Base-by-base conservation (phyloP, 1,140 invertebrate genomes). In the Metaphire vulgaris region DNA sequence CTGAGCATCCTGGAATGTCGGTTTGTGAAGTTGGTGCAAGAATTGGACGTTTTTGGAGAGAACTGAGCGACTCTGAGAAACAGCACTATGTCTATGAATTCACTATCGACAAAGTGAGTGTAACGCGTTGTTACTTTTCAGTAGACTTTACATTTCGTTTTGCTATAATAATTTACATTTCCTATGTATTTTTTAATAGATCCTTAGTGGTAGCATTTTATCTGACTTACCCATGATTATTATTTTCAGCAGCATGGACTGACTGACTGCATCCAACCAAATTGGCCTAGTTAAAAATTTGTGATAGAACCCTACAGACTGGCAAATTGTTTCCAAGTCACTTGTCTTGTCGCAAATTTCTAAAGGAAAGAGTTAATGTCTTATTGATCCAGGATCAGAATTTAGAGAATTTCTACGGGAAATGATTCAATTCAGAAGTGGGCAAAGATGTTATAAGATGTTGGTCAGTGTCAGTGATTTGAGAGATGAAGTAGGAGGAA, bases 21-120 rank as follows among this genome's bases (percentile, higher is more conserved):
- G 76, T 77, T 1, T 77, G 76, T 28, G 69, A 73, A 33, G 72
- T 77, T 74, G 76, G 76, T 65, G 41, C 70, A 14, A 64, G 41
- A 66, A 77, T 77, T 26, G 76, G 76, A 2, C 70, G 64, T 15
- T 74, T 77, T 41, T 77, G 76, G 76, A 26, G 76, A 6, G 76
- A 74, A 26, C 28, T 77, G 41, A 68, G 29, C 12, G 76, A 77
- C 64, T 34, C 16, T n/a, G 34, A 77, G 31, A 77, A 77, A 67
- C 34, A 72, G 16, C 29, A 32, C 26, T 77, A 77, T 28, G 73
- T 74, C 30, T 69, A 77, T 0, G 70, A 67, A 15, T 77, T 77
- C 64, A 65, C 16, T 73, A 28, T 74, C n/a, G 76, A 69, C n/a
- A 77, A 77, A 71, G 76, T 77, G 14, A 74, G 76, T n/a, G n/a